phyloP scores from a whole-genome alignment of 2,888 invertebrate species.

The Epicampocera succincta region DNA sequence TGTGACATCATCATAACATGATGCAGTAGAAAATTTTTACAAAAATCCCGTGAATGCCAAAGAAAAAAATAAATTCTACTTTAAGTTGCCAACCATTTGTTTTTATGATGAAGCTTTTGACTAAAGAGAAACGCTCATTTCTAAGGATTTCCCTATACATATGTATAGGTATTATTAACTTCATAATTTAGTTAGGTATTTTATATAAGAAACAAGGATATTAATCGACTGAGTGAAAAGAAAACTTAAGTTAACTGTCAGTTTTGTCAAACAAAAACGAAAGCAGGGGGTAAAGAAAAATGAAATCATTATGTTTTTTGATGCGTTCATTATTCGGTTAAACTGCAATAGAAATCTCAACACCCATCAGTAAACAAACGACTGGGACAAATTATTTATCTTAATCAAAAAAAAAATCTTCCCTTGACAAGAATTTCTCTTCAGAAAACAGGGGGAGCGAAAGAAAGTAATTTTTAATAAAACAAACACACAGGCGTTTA shows the following conservation, averaged over 20 bases:
- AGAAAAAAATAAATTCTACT: too few species aligned
- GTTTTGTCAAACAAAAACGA: slow-evolving; percentile 44
- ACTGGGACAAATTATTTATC: slow-evolving; percentile 55
- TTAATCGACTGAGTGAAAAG: neutral
- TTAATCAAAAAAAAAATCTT: slow-evolving; percentile 19
- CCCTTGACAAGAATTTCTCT: slow-evolving; percentile 42
- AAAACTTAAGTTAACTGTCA: slow-evolving; percentile 72
- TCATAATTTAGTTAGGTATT: too few species aligned
- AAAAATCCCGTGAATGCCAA: too few species aligned
- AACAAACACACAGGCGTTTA: slow-evolving; percentile 72
- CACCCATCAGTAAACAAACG: slow-evolving; percentile 61
- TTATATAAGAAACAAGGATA: too few species aligned
- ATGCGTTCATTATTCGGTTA: slow-evolving; percentile 81
- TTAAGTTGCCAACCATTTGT: too few species aligned
- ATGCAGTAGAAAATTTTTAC: too few species aligned
- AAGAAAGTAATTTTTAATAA: slow-evolving; percentile 70
- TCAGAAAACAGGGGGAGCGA: neutral
- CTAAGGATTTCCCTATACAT: too few species aligned
- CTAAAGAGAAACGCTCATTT: too few species aligned
- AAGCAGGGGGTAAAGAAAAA: slow-evolving; percentile 44
- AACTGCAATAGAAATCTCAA: slow-evolving; percentile 72
- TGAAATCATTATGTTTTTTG: slow-evolving; percentile 77
- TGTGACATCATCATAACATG: too few species aligned
- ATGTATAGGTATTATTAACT: too few species aligned
- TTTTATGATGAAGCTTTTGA: too few species aligned